Base-by-base conservation (phyloP, 2,888 invertebrate species). In the Nemurella pictetii region DNA sequence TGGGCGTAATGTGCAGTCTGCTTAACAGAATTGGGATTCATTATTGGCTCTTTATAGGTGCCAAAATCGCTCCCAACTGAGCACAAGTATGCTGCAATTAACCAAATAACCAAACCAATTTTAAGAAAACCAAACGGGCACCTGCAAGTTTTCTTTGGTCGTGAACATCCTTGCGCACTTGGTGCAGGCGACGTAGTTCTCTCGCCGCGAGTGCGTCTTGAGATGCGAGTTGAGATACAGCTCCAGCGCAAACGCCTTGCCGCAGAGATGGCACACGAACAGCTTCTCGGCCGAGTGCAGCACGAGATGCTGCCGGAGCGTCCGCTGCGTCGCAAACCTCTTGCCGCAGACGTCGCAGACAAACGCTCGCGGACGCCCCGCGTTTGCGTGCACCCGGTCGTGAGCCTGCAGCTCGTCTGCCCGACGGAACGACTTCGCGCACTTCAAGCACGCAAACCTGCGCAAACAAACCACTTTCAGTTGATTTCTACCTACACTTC, bases 161-260 rank as follows among this genome's bases (percentile, higher is more conserved):
- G 84, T 83, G 84, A 87, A 87, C 85, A 85, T 87, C n/a, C 87
- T 72, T 0, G 87, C 86, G 36, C 87, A 87, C 73, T 84, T 86
- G 3, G 87, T 85, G 35, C 87, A 87, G 30, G 83, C 85, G 0
- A 87, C 73, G 35, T 87, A 87, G 15, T 36, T 83, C 32, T 86
- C 86, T 35, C 86, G 86, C 74, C 85, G 86, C n/a, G 78, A 74
- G 84, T 87, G 87, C 1, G 85, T 87, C 32, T 85, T 86, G 26
- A 87, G 77, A 78, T 87, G 87, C 9, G 87, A 85, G 20, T 86
- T 86, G 28, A 87, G 84, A 84, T 87, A 87, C 5, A 85, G 83
- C 5, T 85, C 86, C 20, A 86, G 83, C 3, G 87, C 87, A 86
- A 87, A 87, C 15, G 85, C 80, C 74, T 86, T 86, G 5, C 83